Base-by-base conservation (phyloP, 2,888 invertebrate species). In the Brachyptera risi region DNA sequence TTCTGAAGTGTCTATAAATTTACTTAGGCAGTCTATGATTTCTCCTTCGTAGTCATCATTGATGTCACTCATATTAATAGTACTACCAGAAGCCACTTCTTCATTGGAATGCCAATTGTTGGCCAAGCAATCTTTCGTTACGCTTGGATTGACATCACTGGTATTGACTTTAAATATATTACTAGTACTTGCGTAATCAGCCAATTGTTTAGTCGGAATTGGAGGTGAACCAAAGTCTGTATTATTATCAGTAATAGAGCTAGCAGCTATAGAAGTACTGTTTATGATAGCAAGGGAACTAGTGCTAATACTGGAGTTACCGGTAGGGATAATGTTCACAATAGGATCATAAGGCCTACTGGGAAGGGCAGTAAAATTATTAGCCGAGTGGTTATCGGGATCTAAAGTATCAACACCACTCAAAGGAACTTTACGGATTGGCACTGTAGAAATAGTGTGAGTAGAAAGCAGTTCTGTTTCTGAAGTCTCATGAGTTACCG, bases 1-100 rank as follows among this genome's bases (percentile, higher is more conserved):
- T 9, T 54, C 54, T 13, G 54, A 54, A 5, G 47, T 47, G 47
- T 47, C 47, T 21, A 47, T 47, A 23, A 54, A 54, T 19, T 31
- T 54, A 23, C 54, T 54, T 23, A 31, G 23, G 54, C 35, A 54
- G 21, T 54, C 54, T 1, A 54, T 35, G 11, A 54, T 54, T 19
- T 54, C 54, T 9, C 23, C 54, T n/a, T 17, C 21, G 5, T 15
- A 54, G 27, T 51, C 35, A 3, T 21, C 35, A 2, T 4, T 27
- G 5, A 3, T 24, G 5, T 5, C 31, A n/a, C 3, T 11, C 9
- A 17, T 47, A n/a, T n/a, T 24, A 19, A 1, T 47, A 24, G 47
- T 7, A 5, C 24, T 24, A 9, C 2, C 24, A 11, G 4, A 17
- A 9, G 5, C 21, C 19, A 3, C 23, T 9, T 2, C n/a, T n/a